Evolutionary conservation across 1,140 invertebrate genomes (phyloP), one percentile per base, ranked within the genome.

Genomic region (Helicoverpa zea): DNA sequence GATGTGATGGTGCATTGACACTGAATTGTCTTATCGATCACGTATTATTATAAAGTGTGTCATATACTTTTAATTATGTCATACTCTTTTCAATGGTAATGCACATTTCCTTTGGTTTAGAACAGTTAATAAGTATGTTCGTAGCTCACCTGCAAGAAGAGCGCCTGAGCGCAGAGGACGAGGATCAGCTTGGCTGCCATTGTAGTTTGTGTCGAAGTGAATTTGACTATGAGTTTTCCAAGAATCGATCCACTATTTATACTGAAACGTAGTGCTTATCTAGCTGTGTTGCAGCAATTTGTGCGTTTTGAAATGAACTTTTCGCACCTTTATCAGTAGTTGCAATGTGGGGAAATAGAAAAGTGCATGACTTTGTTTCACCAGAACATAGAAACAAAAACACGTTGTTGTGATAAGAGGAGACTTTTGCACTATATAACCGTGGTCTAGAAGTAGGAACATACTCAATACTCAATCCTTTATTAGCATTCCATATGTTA

Each of bases 141-240:
- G 30, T 63, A 7, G 14, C 52, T 66, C 85, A 90, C 89, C 85
- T 90, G 87, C 16, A 85, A 51, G 13, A 88, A 59, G 29, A 89
- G 79, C 49, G 83, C 84, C 43, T 86, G 86, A 73, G 86, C 86
- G 64, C 84, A 87, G 9, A 88, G 49, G 3, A 86, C 18, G 51
- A 90, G 72, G n/a, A 86, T n/a, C 54, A 58, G 47, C 80, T 85
- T 87, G 12, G 43, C 63, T 13, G 63, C 43, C 63, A 66, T 66
- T 16, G 47, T 72, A 30, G 23, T 52, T 54, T 54, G 68, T 72
- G 18, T 64, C n/a, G n/a, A 47, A 64, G 30, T 23, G 23, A 43
- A 64, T 35, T 64, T 64, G 30, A 64, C 14, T 13, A 47, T 47
- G 63, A 35, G n/a, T n/a, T 35, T 64, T 47, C 14, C 63, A 16